phyloP scores from a whole-genome alignment of 2,888 invertebrate species.

The Ypsolopha scabrella region DNA sequence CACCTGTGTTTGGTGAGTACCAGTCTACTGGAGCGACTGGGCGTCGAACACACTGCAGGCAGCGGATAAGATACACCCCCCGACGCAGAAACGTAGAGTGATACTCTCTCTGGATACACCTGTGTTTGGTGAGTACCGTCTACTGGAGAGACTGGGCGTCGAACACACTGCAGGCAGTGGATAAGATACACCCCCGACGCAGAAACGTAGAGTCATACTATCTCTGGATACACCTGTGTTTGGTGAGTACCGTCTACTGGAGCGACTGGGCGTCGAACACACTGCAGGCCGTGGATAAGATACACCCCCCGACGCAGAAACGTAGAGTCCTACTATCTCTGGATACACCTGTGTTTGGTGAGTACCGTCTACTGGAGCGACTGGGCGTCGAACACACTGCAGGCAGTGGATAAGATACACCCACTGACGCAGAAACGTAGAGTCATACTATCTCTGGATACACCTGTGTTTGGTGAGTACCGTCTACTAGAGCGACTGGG shows the following conservation, averaged over 20 bases:
- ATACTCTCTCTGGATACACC: constrained; percentile 24
- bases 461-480: no score
- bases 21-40: constrained; percentile 94
- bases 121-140: constrained; percentile 41
- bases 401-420: background rate
- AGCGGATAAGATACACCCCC: constrained; percentile 76
- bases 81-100: constrained; percentile 22
- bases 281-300: constrained; percentile 82
- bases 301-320: constrained; percentile 35
- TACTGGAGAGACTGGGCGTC: background rate
- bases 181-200: no score
- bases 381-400: background rate
- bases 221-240: no score
- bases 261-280: constrained; percentile 86
- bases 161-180: background rate
- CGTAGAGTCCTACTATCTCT: constrained; percentile 24
- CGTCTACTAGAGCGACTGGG: no score
- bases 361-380: constrained; percentile 20
- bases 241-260: constrained; percentile 90
- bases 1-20: constrained; percentile 90
- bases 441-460: no score
- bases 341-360: constrained; percentile 37
- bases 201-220: no score
- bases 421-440: no score
- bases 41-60: constrained; percentile 78